Percentiles rank a stretch among this genome's conserved stretches.
Evolutionary conservation across 2,797 vertebrate species (phyloP).

Genomic region (Zalophus californianus): DNA sequence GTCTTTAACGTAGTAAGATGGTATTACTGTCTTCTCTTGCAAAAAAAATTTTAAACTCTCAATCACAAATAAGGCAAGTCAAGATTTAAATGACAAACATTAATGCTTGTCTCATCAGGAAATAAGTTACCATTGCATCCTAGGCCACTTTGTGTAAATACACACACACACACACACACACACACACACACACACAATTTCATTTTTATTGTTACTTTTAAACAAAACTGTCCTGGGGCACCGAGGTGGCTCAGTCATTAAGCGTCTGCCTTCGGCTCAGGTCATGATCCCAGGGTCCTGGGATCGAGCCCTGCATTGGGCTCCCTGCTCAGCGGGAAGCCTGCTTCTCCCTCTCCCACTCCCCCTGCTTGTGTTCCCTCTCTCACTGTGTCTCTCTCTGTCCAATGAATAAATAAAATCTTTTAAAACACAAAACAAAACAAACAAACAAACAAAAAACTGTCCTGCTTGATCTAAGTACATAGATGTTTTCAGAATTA

Average conservation of each 20-base stretch:
- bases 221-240: background rate
- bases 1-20: constrained; percentile 86
- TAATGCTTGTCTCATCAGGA: constrained; percentile 75
- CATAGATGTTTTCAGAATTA: background rate
- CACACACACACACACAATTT: background rate
- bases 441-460: background rate
- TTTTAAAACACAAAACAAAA: no score
- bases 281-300: no score
- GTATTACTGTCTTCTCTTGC: constrained; percentile 86
- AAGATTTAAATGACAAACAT: constrained; percentile 79
- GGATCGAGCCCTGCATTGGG: no score
- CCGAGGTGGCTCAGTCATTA: no score
- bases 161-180: background rate
- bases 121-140: constrained; percentile 68
- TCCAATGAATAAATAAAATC: no score
- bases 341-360: no score
- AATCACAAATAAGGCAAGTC: constrained; percentile 77
- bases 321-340: no score
- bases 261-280: no score
- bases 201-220: constrained; percentile 73
- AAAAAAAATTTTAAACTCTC: constrained; percentile 81
- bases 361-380: no score
- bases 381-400: no score
- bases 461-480: constrained; percentile 29
- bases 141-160: constrained; percentile 57